phyloP scores from a whole-genome alignment of 2,888 invertebrate species.

The Himalopsyche japonica region DNA sequence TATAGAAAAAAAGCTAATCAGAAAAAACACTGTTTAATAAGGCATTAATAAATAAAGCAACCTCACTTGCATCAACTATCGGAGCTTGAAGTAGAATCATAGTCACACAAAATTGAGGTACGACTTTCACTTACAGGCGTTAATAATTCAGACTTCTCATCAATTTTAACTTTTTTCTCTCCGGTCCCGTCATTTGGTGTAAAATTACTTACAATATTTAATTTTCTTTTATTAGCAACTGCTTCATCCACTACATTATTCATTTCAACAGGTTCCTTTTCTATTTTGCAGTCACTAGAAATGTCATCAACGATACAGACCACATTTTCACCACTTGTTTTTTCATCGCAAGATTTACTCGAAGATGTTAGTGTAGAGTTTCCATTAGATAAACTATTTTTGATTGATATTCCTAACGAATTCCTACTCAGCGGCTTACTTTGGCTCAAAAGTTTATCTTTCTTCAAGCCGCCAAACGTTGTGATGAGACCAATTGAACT shows the following conservation, averaged over 20 bases:
- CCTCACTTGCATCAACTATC: constrained; percentile 13
- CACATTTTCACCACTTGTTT: not conserved
- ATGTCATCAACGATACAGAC: not conserved
- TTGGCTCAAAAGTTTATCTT: constrained; percentile 58
- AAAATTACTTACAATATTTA: not conserved
- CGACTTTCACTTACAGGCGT: not conserved
- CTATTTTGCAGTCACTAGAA: not conserved
- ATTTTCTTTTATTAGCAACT: not conserved
- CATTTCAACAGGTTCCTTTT: not conserved
- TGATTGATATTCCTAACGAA: constrained; percentile 53
- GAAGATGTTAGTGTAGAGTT: not conserved
- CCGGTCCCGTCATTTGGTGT: not conserved
- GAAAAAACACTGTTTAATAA: too few species aligned
- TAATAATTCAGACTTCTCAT: not conserved
- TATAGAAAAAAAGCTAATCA: too few species aligned
- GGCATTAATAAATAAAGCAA: too few species aligned
- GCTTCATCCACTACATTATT: not conserved
- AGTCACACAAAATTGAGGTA: constrained; percentile 23
- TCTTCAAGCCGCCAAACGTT: constrained; percentile 61
- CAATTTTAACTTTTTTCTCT: not conserved
- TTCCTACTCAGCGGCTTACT: constrained; percentile 48
- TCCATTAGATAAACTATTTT: constrained; percentile 34
- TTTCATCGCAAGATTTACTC: not conserved
- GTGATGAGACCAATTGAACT: constrained; percentile 57
- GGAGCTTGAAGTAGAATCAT: constrained; percentile 38